Evolutionary conservation across 2,888 invertebrate genomes (phyloP).

Genomic region (Phengaris alcon): DNA sequence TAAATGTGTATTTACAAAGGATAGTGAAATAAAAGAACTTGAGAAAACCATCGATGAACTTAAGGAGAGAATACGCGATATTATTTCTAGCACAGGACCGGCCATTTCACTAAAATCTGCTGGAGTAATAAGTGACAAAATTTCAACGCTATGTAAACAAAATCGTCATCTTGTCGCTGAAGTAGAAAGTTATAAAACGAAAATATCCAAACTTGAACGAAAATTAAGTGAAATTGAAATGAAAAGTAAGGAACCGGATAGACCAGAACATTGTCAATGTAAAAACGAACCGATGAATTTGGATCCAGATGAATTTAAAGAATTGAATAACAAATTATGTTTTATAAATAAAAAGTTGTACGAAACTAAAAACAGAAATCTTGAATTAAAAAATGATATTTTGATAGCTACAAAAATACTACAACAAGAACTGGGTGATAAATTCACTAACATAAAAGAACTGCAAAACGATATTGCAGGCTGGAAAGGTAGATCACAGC

Average conservation of each 20-base stretch:
- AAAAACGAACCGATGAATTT: conserved; percentile 69
- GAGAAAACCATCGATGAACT: conserved; percentile 64
- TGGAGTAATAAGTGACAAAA: conserved; percentile 81
- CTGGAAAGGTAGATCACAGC: conserved; percentile 89
- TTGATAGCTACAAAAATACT: conserved; percentile 85
- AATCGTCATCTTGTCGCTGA: conserved; percentile 82
- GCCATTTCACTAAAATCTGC: conserved; percentile 73
- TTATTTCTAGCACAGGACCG: conserved; percentile 68
- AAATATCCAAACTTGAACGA: conserved; percentile 75
- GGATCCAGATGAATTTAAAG: conserved; percentile 76
- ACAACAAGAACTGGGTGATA: conserved; percentile 87
- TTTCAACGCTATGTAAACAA: conserved; percentile 83
- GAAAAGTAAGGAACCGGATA: conserved; percentile 59
- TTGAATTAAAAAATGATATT: conserved; percentile 84
- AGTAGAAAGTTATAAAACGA: conserved; percentile 79
- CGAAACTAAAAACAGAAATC: conserved; percentile 84
- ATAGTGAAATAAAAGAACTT: conserved; percentile 65
- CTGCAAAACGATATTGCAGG: conserved; percentile 78
- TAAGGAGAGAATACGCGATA: conserved; percentile 72
- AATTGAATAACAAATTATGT: conserved; percentile 80
- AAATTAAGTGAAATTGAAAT: conserved; percentile 69
- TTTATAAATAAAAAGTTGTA: conserved; percentile 81
- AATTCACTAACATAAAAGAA: conserved; percentile 81
- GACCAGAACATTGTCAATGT: conserved; percentile 58
- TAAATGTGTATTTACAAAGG: conserved; percentile 71